Evolutionary conservation across 1,140 invertebrate genomes (phyloP).

Genomic region (Aphelinus atriplicis): DNA sequence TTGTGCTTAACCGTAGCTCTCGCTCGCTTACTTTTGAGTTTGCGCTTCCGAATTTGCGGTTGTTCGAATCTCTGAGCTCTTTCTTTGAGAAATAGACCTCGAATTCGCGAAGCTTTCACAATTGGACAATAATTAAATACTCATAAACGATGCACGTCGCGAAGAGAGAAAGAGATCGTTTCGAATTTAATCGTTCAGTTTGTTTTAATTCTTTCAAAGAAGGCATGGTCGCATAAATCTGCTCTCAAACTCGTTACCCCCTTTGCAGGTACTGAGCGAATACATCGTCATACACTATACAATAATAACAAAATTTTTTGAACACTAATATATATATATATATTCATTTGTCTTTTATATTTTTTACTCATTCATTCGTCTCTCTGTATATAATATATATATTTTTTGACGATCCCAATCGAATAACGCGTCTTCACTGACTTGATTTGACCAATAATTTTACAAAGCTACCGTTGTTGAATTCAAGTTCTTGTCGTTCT

Average conservation of each 20-base stretch:
- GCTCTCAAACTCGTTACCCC: conserved; percentile 48
- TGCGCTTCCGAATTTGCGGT: too few species aligned
- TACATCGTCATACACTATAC: conserved; percentile 56
- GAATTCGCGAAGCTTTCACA: neutral
- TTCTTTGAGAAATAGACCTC: conserved; percentile 5
- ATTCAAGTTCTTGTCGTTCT: neutral
- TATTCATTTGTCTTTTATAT: conserved; percentile 15
- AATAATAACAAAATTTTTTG: conserved; percentile 62
- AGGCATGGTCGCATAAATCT: conserved; percentile 48
- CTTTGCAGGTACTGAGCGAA: conserved; percentile 53
- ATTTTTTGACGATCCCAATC: conserved; percentile 35
- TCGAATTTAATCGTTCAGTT: conserved; percentile 14
- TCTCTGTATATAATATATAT: conserved; percentile 24
- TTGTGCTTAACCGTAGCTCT: conserved; percentile 17
- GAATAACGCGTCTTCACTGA: conserved; percentile 36
- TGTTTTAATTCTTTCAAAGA: conserved; percentile 45
- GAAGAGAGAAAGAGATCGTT: conserved; percentile 32
- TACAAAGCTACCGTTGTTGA: conserved; percentile 4
- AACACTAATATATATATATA: conserved; percentile 51
- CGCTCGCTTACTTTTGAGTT: neutral
- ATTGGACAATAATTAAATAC: neutral
- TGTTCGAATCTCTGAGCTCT: neutral
- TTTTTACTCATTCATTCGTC: conserved; percentile 30
- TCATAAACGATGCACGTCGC: conserved; percentile 19
- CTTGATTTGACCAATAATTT: conserved; percentile 24